These are phyloP conservation scores for Tachycineta bicolor DNA, from an alignment of 2,113 vertebrate species.

Conservation along the genomic window DNA sequence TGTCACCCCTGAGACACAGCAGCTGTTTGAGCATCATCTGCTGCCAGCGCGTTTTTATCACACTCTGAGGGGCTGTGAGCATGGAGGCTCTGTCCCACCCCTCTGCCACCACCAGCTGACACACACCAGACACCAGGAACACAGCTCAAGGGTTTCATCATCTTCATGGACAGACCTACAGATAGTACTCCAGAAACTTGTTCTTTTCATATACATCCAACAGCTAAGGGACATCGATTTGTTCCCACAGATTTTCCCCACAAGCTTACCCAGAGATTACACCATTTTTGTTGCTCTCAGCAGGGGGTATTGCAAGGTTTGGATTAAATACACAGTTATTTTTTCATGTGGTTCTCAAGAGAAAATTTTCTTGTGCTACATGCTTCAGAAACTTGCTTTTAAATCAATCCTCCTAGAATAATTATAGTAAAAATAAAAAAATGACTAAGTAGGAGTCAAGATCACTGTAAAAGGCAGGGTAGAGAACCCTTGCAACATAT, in stretches of 20 bases:
- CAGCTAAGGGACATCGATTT: neutral
- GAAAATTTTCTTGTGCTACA: neutral
- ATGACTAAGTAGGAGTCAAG: neutral
- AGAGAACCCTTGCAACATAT: conserved; percentile 21
- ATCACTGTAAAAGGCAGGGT: neutral
- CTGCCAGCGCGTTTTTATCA: neutral
- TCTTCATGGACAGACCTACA: neutral
- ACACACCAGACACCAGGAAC: neutral
- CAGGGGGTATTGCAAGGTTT: neutral
- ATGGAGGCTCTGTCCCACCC: neutral
- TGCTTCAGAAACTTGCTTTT: neutral
- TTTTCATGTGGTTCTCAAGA: neutral
- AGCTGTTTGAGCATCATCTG: neutral
- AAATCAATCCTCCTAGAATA: neutral
- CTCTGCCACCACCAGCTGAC: neutral
- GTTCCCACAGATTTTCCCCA: neutral
- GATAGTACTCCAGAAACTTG: neutral
- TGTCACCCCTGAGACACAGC: neutral
- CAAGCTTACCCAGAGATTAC: neutral
- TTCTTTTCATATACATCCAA: neutral
- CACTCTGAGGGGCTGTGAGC: neutral
- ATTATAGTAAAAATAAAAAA: neutral
- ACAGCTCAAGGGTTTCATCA: neutral
- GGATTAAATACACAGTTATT: neutral
- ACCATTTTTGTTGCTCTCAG: neutral